Conservation (phyloP, 2,113 vertebrate genomes). For the Pedionomus torquatus region DNA sequence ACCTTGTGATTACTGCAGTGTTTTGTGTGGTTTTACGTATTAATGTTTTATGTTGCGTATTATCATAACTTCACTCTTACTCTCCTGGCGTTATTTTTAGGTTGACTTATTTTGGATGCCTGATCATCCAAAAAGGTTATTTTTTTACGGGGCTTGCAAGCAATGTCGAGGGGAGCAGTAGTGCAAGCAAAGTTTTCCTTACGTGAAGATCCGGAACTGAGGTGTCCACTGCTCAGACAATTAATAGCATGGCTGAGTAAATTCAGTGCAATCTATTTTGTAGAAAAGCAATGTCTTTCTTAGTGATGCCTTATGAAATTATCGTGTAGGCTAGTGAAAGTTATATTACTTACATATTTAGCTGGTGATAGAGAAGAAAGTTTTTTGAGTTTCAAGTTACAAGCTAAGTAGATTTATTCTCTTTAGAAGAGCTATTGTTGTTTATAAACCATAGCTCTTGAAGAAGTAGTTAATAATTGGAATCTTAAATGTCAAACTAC, state of each 20-base stretch:
- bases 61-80: background rate
- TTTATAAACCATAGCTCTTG: background rate
- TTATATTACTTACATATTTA: background rate
- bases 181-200: background rate
- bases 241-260: background rate
- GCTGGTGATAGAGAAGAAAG: background rate
- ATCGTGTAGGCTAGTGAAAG: background rate
- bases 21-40: conserved; percentile 17
- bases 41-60: conserved; percentile 29
- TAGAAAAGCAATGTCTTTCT: background rate
- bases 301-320: background rate
- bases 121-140: background rate
- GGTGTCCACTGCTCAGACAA: background rate
- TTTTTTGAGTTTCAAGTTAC: background rate
- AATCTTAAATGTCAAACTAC: background rate
- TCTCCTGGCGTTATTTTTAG: background rate
- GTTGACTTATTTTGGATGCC: background rate
- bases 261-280: background rate
- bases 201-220: background rate
- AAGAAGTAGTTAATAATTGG: background rate
- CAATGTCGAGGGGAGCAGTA: background rate
- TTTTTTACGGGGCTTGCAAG: background rate
- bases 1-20: background rate
- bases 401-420: background rate
- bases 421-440: background rate